Evolutionary conservation across 2,113 vertebrate genomes (phyloP).

Genomic region (Otis tarda): DNA sequence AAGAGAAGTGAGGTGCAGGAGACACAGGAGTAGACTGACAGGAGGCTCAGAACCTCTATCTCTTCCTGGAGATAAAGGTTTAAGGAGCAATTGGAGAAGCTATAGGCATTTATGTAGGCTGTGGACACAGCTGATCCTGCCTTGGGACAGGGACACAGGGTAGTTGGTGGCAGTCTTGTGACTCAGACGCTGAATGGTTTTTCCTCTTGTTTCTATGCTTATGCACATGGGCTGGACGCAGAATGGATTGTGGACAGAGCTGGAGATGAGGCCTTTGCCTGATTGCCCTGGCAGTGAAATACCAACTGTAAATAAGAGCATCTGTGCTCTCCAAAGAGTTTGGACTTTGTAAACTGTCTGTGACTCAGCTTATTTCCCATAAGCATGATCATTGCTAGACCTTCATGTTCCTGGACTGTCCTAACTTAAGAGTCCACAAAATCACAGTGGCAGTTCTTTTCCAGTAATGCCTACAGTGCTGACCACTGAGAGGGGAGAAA

Average conservation of each 20-base stretch:
- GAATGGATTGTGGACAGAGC: not conserved
- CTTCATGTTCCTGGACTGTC: not conserved
- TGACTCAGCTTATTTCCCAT: not conserved
- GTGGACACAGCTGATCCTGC: not conserved
- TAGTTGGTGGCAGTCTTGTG: not conserved
- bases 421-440: not conserved
- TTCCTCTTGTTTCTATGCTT: not conserved
- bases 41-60: not conserved
- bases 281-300: not conserved
- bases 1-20: not conserved
- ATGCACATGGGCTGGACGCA: rapidly evolving
- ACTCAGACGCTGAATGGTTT: not conserved
- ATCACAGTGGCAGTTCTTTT: not conserved
- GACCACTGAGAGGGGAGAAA: not conserved
- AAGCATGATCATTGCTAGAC: not conserved
- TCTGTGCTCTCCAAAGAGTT: not conserved
- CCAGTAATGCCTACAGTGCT: too few species aligned
- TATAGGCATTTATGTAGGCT: not conserved
- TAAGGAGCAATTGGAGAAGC: not conserved
- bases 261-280: not conserved
- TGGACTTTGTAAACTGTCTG: not conserved
- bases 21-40: not conserved
- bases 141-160: not conserved
- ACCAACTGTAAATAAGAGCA: not conserved
- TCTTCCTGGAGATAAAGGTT: not conserved